These are phyloP conservation scores for Aurelia coerulea DNA, from an alignment of 30 jellyfish, hydroid and myxozoan species.

Conservation along the genomic window DNA sequence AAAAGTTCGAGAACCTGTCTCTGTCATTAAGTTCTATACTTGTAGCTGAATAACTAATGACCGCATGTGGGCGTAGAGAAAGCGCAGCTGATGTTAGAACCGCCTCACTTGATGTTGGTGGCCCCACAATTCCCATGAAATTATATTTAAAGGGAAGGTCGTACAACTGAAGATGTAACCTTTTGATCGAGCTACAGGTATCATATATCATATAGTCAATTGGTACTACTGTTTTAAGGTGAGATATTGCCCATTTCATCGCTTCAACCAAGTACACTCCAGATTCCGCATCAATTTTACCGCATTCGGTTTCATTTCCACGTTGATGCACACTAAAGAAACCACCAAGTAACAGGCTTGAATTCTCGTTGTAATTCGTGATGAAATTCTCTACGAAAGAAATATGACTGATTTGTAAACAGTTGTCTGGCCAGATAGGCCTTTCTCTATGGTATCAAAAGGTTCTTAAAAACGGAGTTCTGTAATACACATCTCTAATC, in stretches of 20 bases:
- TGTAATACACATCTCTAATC: no score
- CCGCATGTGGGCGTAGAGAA: background rate
- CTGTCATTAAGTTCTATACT: conserved; percentile 35
- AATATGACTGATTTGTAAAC: no score
- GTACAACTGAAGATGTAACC: background rate
- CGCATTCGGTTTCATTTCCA: no score
- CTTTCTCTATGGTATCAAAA: no score
- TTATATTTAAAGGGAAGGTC: background rate
- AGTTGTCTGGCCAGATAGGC: no score
- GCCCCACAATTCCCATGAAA: conserved; percentile 37
- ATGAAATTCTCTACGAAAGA: no score
- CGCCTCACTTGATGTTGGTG: conserved; percentile 55
- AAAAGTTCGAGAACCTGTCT: conserved; percentile 9
- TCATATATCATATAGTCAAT: background rate
- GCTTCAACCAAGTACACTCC: background rate
- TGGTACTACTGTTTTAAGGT: background rate
- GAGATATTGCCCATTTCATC: background rate
- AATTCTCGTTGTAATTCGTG: no score
- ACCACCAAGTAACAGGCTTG: no score
- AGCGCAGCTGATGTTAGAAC: conserved; percentile 5
- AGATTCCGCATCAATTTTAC: no score
- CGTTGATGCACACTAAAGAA: no score
- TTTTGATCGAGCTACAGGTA: background rate
- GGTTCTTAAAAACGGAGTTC: no score
- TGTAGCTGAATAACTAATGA: conserved; percentile 44